Evolutionary conservation across 1,140 invertebrate species (phyloP).

Genomic region (Dryas iulia): DNA sequence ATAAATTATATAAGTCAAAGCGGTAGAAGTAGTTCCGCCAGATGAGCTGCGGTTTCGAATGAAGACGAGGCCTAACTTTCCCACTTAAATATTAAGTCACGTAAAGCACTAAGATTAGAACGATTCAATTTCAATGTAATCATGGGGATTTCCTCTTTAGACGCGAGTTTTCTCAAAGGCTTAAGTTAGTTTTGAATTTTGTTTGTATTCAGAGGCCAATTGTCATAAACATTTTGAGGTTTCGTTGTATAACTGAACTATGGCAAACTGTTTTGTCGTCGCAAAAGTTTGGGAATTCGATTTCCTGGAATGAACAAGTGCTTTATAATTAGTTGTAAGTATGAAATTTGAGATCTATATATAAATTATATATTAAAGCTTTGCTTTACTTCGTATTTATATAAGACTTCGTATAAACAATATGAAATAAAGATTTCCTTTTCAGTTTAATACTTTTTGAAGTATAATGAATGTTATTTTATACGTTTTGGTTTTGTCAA

Average conservation of each 20-base stretch:
- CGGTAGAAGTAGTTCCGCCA: neutral
- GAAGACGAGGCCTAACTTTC: constrained; percentile 5
- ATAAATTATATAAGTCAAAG: neutral
- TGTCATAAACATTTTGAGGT: constrained; percentile 12
- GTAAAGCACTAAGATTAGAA: constrained; percentile 6
- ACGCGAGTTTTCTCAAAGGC: neutral
- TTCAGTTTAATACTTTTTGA: too few relatives aligned
- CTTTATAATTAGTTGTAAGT: neutral
- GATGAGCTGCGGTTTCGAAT: neutral
- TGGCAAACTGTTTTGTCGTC: constrained; percentile 12
- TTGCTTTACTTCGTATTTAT: too few relatives aligned
- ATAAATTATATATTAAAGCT: too few relatives aligned
- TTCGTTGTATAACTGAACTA: constrained; percentile 7
- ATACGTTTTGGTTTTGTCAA: too few relatives aligned
- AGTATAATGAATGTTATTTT: too few relatives aligned
- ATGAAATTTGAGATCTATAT: too few relatives aligned
- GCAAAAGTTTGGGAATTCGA: constrained; percentile 4
- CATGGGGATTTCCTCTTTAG: neutral
- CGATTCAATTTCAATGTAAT: constrained; percentile 12
- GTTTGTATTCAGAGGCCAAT: constrained; percentile 8
- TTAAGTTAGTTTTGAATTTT: constrained; percentile 1
- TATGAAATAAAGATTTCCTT: too few relatives aligned
- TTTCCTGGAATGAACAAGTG: neutral
- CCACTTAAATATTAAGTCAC: constrained; percentile 12
- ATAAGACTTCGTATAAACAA: too few relatives aligned